Percentiles rank a stretch among this genome's conserved stretches.
Evolutionary conservation across 2,797 vertebrate species (phyloP).

Genomic region (Thunnus albacares): DNA sequence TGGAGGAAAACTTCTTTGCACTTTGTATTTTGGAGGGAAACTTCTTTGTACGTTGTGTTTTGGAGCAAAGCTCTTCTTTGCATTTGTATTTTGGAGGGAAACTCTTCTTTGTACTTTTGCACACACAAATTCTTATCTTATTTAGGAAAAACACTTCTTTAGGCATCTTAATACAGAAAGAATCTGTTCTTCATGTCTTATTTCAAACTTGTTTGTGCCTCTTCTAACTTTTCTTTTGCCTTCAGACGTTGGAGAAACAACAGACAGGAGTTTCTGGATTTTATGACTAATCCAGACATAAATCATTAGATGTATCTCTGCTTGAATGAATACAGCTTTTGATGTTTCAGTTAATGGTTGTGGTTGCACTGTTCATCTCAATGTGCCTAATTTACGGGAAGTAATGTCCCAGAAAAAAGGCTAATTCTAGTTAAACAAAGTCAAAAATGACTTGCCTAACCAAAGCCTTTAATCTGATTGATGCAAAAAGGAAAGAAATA

Average conservation of each 20-base stretch:
- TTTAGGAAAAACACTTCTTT: neutral
- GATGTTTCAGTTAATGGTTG: neutral
- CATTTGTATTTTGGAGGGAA: too few species aligned
- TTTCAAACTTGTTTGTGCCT: neutral
- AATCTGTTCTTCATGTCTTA: neutral
- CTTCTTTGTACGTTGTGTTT: too few species aligned
- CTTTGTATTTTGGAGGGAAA: too few species aligned
- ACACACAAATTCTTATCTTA: too few species aligned
- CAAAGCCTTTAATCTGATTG: neutral
- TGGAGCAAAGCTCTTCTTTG: too few species aligned
- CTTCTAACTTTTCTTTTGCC: neutral
- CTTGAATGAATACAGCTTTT: neutral
- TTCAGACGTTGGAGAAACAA: neutral
- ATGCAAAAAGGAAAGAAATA: neutral
- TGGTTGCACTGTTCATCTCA: neutral
- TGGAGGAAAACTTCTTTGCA: too few species aligned
- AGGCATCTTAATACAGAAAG: neutral
- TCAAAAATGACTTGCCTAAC: neutral
- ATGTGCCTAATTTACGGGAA: neutral
- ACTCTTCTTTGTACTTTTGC: too few species aligned
- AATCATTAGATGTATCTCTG: neutral
- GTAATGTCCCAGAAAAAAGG: neutral
- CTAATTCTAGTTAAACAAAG: neutral
- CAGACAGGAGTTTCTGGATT: neutral
- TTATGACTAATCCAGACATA: neutral